These are phyloP conservation scores for Cecropterus lyciades DNA, from an alignment of 1,140 invertebrate species.

Conservation along the genomic window DNA sequence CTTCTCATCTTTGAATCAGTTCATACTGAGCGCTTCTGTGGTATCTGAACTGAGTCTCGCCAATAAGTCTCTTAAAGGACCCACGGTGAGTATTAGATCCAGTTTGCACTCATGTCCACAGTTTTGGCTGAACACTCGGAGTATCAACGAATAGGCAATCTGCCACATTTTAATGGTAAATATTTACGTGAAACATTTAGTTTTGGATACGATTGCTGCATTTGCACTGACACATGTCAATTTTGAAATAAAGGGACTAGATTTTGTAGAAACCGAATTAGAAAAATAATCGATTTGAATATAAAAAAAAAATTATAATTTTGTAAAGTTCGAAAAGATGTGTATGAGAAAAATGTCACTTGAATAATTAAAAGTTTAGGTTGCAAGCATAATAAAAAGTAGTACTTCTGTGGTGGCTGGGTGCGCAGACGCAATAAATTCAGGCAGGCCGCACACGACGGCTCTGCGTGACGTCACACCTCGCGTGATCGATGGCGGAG, in stretches of 20 bases:
- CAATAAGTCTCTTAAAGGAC: conserved; percentile 64
- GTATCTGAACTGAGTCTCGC: conserved; percentile 51
- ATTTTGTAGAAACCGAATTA: conserved; percentile 3
- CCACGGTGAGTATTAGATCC: conserved; percentile 71
- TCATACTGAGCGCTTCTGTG: conserved; percentile 25
- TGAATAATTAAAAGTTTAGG: conserved; percentile 43
- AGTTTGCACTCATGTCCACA: conserved; percentile 73
- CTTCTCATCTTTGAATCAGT: conserved; percentile 1
- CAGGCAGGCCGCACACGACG: conserved; percentile 80
- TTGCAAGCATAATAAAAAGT: conserved; percentile 53
- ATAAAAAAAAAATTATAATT: too few species aligned
- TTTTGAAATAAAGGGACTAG: conserved; percentile 19
- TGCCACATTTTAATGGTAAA: conserved; percentile 72
- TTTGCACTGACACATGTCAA: conserved; percentile 42
- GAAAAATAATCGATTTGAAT: background rate
- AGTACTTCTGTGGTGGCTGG: conserved; percentile 69
- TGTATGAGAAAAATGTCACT: conserved; percentile 1
- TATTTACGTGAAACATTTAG: conserved; percentile 43
- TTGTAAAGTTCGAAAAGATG: background rate
- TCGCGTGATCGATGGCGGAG: conserved; percentile 77
- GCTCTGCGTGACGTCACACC: conserved; percentile 83
- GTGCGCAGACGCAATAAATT: conserved; percentile 82
- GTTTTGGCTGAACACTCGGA: conserved; percentile 61
- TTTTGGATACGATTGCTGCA: conserved; percentile 27
- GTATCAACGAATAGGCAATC: conserved; percentile 75